Evolutionary conservation across 2,888 invertebrate species (phyloP), one percentile per base, ranked within the genome.

Genomic region (Cerastoderma edule): DNA sequence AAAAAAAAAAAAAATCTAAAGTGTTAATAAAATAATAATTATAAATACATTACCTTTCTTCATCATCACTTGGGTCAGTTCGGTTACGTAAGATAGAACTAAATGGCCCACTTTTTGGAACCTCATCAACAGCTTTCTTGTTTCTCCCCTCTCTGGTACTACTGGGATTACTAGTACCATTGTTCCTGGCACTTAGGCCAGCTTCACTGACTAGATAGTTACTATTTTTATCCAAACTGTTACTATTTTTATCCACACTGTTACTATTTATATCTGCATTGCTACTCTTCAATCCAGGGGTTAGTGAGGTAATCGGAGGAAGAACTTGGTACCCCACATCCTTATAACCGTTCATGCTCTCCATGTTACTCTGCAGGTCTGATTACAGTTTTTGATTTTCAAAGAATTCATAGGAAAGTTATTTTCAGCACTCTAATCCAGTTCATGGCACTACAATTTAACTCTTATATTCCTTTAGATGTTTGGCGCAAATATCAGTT

Each of bases 81-180:
- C 54, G 46, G 27, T 69, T 66, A 33, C 72, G 69, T 32, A 80
- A 57, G 24, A 80, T 80, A 24, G 80, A 80, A 67, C 76, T 76
- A 44, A 80, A 80, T 5, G 80, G 80, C 32, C 60, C 60, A 0
- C 39, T 24, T 27, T 39, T 22, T 6, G 24, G 39, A 39, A 35
- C 22, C n/a, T 27, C 39, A 33, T 3, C n/a, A n/a, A n/a, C n/a
- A 2, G 24, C 60, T 24, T 5, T 6, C 24, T 60, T 60, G 39
- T 16, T 60, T 60, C 27, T 35, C n/a, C n/a, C n/a, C n/a, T n/a
- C 1, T 60, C 60, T 4, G 19, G 22, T 27, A n/a, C 50, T 22
- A 3, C 24, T 27, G 24, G 10, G 50, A 10, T 57, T 30, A 22
- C 32, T 32, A 39, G 13, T 53, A 6, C 27, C 22, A 22, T 63